Base-by-base conservation (phyloP, 2,888 invertebrate genomes). In the Polyploca ridens region DNA sequence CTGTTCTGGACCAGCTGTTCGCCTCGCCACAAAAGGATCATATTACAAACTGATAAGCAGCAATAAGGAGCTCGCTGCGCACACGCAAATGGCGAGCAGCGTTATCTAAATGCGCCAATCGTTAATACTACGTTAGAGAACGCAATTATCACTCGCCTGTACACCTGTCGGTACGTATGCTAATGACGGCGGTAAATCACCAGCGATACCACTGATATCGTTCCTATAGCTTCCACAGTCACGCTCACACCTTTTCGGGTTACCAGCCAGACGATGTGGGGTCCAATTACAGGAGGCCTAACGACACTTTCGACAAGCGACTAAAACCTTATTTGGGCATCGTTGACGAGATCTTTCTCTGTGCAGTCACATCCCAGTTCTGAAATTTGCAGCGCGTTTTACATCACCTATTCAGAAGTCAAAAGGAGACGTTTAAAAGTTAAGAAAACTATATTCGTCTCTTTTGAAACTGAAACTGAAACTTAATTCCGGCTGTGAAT, bases 51-150 rank as follows among this genome's bases (percentile, higher is more conserved):
- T 74, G 78, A 77, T 77, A 76, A 73, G 71, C 66, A 65, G 63
- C 66, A 71, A 68, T 77, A 78, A 77, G 78, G 72, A 76, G 78
- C 73, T 74, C 71, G 74, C 70, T 76, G 79, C 77, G 77, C 77
- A 77, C 73, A 76, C 79, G 83, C 82, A 84, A 85, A 85, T 82
- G 82, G 78, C 77, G 70, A 70, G 73, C 84, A 84, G 88, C 78
- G 78, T 87, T 88, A 90, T 89, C 90, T 89, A 79, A 85, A 85
- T 78, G 81, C 82, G 81, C 76, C 79, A 78, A 85, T 86, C 81
- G 87, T 79, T 84, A 83, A 78, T 82, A 76, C 76, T 73, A 72
- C 72, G 78, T 76, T 80, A 75, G 79, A 84, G 80, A 83, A 83
- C 79, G 81, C 84, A 84, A 86, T 89, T 87, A 88, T 85, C 86